Evolutionary conservation across 2,888 invertebrate species (phyloP).

Genomic region (Coremacera marginata): DNA sequence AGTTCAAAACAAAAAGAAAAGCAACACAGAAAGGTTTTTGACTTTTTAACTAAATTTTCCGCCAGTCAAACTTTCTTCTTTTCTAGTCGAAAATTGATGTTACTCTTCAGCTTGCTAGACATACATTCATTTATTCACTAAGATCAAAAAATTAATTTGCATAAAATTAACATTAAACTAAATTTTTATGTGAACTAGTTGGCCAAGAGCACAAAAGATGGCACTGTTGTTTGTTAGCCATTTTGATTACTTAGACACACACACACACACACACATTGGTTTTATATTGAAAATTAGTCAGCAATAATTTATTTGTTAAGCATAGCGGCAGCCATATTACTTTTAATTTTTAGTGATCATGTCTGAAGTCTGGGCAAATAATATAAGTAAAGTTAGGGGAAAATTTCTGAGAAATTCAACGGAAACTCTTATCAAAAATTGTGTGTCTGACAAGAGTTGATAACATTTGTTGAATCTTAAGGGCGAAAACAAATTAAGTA

Average conservation of each 20-base stretch:
- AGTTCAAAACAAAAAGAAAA: background rate
- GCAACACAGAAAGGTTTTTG: slow-evolving; percentile 26
- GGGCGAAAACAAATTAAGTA: slow-evolving; percentile 4
- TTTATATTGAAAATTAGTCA: background rate
- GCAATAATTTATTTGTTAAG: background rate
- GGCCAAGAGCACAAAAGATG: slow-evolving; percentile 1
- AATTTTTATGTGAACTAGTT: slow-evolving; percentile 16
- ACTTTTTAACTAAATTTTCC: slow-evolving; percentile 27
- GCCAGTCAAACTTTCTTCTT: slow-evolving; percentile 29
- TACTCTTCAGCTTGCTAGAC: no score
- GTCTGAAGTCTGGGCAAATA: background rate
- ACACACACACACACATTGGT: background rate
- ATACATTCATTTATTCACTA: no score
- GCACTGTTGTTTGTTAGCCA: background rate
- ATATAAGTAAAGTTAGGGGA: background rate
- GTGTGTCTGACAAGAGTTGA: background rate
- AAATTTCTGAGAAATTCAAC: background rate
- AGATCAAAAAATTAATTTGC: slow-evolving; percentile 27
- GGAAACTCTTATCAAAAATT: slow-evolving; percentile 15
- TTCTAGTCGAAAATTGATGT: background rate
- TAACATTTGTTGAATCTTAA: background rate
- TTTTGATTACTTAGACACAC: background rate
- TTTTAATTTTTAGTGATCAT: background rate
- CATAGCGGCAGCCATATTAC: background rate
- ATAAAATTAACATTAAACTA: slow-evolving; percentile 20